Percentiles rank a stretch among this genome's conserved stretches.
phyloP scores from a whole-genome alignment of 2,888 invertebrate genomes.

The Acanthosoma haemorrhoidale region DNA sequence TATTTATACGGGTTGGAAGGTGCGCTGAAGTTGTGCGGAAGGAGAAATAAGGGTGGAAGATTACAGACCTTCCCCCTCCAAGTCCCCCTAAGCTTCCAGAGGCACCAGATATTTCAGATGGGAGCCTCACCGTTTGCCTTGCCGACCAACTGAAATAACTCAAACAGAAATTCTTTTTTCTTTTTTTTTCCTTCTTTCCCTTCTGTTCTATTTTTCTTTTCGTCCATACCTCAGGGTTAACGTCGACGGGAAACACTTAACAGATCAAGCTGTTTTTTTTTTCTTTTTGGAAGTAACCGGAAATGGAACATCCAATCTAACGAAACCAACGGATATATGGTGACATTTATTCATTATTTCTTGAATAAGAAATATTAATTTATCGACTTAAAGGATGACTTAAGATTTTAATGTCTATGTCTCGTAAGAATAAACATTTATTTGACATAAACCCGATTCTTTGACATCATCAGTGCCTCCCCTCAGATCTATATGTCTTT shows the following conservation, averaged over 20 bases:
- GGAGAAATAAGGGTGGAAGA: background rate
- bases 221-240: background rate
- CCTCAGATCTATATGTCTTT: too few species aligned
- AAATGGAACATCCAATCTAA: too few species aligned
- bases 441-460: too few species aligned
- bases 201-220: background rate
- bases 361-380: too few species aligned
- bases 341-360: too few species aligned
- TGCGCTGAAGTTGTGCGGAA: background rate
- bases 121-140: background rate
- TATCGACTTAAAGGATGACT: too few species aligned
- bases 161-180: constrained; percentile 2
- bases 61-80: background rate
- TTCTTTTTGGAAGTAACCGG: too few species aligned
- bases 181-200: background rate
- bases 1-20: background rate
- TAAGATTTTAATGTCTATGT: too few species aligned
- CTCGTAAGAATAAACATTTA: too few species aligned
- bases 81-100: background rate
- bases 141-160: constrained; percentile 5
- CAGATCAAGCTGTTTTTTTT: background rate
- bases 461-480: too few species aligned
- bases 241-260: background rate
- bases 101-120: background rate
- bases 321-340: too few species aligned